phyloP scores from a whole-genome alignment of 2,113 vertebrate species.

The Anolis sagrei region DNA sequence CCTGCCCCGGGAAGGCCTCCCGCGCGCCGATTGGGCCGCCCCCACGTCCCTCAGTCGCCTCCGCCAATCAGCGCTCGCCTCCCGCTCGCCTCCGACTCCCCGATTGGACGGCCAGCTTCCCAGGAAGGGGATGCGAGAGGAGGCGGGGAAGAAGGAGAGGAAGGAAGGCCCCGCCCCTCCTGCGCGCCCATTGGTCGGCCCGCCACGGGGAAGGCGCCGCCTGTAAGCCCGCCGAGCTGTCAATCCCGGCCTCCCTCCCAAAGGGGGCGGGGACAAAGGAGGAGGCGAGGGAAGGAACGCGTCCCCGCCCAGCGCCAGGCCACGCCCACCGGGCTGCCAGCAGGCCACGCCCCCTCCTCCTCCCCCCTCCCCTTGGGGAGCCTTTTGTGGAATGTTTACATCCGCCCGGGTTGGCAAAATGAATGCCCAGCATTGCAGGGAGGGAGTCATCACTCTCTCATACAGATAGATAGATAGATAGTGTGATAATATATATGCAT shows the following conservation, averaged over 20 bases:
- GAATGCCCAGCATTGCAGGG: too few relatives aligned
- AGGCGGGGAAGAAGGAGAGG: not conserved
- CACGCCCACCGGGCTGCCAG: not conserved
- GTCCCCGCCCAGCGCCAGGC: conserved; percentile 26
- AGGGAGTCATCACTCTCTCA: too few relatives aligned
- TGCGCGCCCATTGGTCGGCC: not conserved
- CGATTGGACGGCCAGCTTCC: conserved; percentile 41
- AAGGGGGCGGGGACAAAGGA: not conserved
- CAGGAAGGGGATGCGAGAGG: conserved; percentile 49
- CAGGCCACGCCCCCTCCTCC: conserved; percentile 48
- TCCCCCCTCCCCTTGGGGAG: conserved; percentile 39
- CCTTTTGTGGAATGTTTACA: conserved; percentile 69
- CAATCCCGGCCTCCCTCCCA: not conserved
- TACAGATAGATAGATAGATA: too few relatives aligned
- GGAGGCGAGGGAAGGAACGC: not conserved
- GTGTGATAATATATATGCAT: too few relatives aligned
- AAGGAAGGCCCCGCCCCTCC: not conserved
- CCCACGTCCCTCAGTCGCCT: not conserved
- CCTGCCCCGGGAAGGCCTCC: conserved; percentile 61
- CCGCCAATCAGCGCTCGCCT: conserved; percentile 33
- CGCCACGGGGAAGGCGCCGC: accelerated
- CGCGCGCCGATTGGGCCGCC: conserved; percentile 5
- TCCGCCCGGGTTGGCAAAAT: not conserved
- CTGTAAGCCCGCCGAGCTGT: not conserved
- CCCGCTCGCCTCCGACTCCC: conserved; percentile 29